A percentile compares a stretch with the other conserved stretches of the same genome.
Conservation (phyloP, 2,797 vertebrate genomes). For the Uromys caudimaculatus region DNA sequence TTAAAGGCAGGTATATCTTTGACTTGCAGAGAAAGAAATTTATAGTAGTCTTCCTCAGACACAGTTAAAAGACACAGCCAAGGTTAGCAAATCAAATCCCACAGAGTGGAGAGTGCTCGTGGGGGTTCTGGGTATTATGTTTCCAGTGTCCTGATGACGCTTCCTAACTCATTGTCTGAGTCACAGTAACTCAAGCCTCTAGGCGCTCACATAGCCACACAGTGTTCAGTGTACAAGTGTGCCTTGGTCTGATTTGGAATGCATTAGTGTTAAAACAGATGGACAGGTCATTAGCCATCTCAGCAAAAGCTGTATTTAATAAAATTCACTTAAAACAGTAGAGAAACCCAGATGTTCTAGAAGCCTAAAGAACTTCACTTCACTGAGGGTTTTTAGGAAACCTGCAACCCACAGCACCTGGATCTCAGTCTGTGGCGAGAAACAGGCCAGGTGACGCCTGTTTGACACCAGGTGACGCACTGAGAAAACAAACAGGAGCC, state of each 20-base stretch:
- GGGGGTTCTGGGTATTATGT: background rate
- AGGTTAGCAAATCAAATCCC: background rate
- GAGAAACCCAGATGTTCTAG: background rate
- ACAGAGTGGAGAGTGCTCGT: background rate
- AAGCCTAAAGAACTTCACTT: no score
- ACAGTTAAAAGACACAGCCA: no score
- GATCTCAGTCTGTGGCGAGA: no score
- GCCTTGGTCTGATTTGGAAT: background rate
- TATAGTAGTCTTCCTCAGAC: background rate
- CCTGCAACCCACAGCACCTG: fast-evolving
- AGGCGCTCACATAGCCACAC: background rate
- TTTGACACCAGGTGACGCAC: no score
- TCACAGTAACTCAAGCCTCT: no score
- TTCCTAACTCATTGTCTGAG: background rate
- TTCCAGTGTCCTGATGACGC: background rate
- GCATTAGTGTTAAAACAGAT: background rate
- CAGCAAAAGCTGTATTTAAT: background rate
- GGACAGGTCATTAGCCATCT: background rate
- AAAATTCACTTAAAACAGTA: background rate
- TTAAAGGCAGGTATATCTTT: background rate
- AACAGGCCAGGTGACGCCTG: no score
- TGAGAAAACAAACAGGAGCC: no score
- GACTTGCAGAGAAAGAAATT: background rate
- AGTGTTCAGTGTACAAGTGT: background rate
- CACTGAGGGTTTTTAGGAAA: fast-evolving